Conservation (phyloP, 92 coral and sea anemone species). For the Meandrina meandrites region DNA sequence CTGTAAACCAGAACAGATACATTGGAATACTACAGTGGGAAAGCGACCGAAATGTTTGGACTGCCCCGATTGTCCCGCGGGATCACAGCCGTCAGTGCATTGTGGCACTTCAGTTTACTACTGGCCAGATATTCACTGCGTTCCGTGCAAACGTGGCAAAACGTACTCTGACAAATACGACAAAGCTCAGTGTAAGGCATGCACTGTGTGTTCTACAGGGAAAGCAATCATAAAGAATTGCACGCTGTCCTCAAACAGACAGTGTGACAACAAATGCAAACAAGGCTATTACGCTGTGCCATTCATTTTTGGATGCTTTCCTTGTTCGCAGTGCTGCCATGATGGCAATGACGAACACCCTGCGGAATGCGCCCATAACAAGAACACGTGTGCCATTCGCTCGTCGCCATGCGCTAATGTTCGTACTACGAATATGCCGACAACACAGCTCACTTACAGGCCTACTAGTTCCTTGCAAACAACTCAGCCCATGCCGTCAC, state of each 20-base stretch:
- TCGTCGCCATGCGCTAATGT: too few relatives aligned
- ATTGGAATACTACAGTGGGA: conserved; percentile 28
- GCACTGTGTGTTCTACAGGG: conserved; percentile 50
- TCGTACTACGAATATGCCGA: too few relatives aligned
- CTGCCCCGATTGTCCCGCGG: conserved; percentile 51
- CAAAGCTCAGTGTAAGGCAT: conserved; percentile 44
- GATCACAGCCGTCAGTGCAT: conserved; percentile 49
- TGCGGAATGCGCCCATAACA: too few relatives aligned
- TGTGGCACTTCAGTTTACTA: conserved; percentile 41
- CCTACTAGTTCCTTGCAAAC: too few relatives aligned
- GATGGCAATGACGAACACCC: too few relatives aligned
- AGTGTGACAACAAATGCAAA: conserved; percentile 44
- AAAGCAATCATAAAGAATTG: conserved; percentile 33
- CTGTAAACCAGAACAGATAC: conserved; percentile 39
- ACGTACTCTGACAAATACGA: conserved; percentile 38
- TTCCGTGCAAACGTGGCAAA: conserved; percentile 45
- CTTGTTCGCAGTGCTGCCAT: too few relatives aligned
- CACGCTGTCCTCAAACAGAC: conserved; percentile 28
- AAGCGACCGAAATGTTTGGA: conserved; percentile 27
- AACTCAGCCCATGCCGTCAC: too few relatives aligned
- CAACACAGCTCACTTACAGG: too few relatives aligned
- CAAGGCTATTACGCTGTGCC: too few relatives aligned
- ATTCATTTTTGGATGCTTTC: too few relatives aligned
- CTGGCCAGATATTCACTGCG: conserved; percentile 35
- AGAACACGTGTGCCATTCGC: too few relatives aligned